phyloP scores from a whole-genome alignment of 2,888 invertebrate species.

The Autographa gamma region DNA sequence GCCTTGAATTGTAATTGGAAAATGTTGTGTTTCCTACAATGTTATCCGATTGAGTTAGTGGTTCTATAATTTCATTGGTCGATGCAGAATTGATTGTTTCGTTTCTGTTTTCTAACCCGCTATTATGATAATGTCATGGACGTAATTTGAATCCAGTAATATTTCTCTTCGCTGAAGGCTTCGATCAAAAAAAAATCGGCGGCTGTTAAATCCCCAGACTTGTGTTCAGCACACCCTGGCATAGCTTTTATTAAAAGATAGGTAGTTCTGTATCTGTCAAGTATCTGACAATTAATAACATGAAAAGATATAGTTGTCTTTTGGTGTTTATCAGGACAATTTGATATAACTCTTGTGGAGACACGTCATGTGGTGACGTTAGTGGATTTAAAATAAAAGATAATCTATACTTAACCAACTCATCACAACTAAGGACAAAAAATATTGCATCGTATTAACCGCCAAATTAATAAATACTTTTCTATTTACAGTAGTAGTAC shows the following conservation, averaged over 20 bases:
- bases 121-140: background rate
- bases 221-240: no score
- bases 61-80: slow-evolving; percentile 31
- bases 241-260: no score
- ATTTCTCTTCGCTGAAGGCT: background rate
- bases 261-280: no score
- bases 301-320: no score
- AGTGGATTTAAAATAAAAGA: background rate
- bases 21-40: slow-evolving; percentile 41
- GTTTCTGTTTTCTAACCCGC: background rate
- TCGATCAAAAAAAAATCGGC: no score
- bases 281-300: no score
- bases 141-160: background rate
- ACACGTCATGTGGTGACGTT: background rate
- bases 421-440: background rate
- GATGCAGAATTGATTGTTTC: background rate
- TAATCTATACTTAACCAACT: background rate
- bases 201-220: no score
- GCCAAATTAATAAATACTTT: background rate
- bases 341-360: background rate
- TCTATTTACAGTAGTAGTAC: background rate
- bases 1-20: slow-evolving; percentile 51
- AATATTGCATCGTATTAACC: background rate
- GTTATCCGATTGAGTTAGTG: slow-evolving; percentile 33
- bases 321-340: background rate